phyloP scores from a whole-genome alignment of 2,113 vertebrate genomes.

The Colaptes auratus region DNA sequence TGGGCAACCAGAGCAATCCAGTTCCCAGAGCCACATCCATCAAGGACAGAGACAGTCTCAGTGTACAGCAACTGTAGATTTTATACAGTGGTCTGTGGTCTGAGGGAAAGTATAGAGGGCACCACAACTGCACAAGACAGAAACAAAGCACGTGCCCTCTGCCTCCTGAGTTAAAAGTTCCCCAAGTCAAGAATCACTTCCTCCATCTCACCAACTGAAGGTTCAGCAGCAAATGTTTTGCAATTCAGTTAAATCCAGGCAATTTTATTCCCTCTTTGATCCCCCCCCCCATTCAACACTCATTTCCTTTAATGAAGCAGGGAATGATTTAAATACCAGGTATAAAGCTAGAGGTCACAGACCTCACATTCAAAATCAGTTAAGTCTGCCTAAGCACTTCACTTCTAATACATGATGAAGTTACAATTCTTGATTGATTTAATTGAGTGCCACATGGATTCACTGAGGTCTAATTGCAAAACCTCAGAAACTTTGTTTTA shows the following conservation, averaged over 20 bases:
- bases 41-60: not conserved
- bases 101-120: not conserved
- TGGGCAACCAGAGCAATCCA: fast-evolving
- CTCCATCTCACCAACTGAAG: not conserved
- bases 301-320: conserved; percentile 44
- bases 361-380: conserved; percentile 38
- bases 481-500: not conserved
- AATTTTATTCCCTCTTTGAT: conserved; percentile 25
- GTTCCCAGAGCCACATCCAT: not conserved
- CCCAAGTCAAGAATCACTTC: not conserved
- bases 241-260: not conserved
- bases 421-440: conserved; percentile 7
- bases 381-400: conserved; percentile 26
- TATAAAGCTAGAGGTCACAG: conserved; percentile 18
- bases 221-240: not conserved
- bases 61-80: not conserved
- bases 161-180: not conserved
- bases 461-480: not conserved
- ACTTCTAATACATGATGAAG: not conserved
- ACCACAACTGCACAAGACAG: not conserved
- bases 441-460: not conserved
- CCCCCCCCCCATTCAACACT: not conserved
- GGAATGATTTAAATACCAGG: conserved; percentile 36
- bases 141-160: not conserved
- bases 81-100: not conserved